Evolutionary conservation across 1,140 invertebrate species (phyloP).

Genomic region (Rhynchophorus ferrugineus): DNA sequence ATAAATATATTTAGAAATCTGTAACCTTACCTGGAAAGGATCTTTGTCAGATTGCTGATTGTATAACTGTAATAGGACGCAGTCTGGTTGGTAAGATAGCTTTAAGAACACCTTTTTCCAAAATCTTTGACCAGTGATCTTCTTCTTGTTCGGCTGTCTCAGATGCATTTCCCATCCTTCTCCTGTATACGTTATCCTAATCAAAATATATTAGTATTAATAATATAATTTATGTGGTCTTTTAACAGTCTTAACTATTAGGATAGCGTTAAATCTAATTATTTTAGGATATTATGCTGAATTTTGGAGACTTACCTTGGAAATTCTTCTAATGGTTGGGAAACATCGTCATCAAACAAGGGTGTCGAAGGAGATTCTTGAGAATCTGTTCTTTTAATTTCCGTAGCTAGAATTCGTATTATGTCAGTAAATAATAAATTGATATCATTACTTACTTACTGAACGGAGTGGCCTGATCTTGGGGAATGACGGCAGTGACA

Average conservation of each 20-base stretch:
- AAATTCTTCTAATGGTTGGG: slow-evolving; percentile 88
- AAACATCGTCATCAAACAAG: slow-evolving; percentile 90
- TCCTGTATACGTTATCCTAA: slow-evolving; percentile 56
- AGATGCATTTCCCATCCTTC: slow-evolving; percentile 97
- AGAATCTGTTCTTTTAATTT: slow-evolving; percentile 49
- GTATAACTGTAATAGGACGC: slow-evolving; percentile 76
- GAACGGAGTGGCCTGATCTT: slow-evolving; percentile 27
- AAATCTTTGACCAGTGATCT: slow-evolving; percentile 92
- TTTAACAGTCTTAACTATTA: not conserved
- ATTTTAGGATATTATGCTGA: no score
- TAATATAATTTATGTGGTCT: not conserved
- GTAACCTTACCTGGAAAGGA: slow-evolving; percentile 52
- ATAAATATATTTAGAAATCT: no score
- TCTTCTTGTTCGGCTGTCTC: slow-evolving; percentile 95
- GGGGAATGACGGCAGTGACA: slow-evolving; percentile 40
- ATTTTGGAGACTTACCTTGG: no score
- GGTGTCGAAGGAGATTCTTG: slow-evolving; percentile 82
- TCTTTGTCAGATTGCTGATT: slow-evolving; percentile 81
- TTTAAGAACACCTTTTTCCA: slow-evolving; percentile 97
- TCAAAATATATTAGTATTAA: not conserved
- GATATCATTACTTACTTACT: no score
- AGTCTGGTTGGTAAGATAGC: slow-evolving; percentile 70
- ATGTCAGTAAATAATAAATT: no score
- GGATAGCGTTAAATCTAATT: no score
- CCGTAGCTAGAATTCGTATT: slow-evolving; percentile 13